These are phyloP conservation scores for Pteruthius melanotis DNA, from an alignment of 2,113 vertebrate species.

Conservation along the genomic window DNA sequence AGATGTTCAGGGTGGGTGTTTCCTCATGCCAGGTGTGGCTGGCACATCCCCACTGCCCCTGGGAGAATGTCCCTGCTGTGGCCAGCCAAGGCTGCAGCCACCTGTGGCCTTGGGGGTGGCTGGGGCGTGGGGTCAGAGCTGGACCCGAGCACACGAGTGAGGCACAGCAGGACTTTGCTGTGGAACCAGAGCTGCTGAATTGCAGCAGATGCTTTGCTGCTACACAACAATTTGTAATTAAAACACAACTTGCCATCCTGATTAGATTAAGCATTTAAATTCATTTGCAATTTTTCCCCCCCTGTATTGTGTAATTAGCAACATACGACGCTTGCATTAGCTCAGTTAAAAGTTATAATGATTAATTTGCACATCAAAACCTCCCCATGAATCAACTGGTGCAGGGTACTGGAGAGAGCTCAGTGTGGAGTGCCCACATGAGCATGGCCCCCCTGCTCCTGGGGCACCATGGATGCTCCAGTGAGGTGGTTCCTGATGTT, in stretches of 20 bases:
- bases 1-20: neutral
- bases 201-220: conserved; percentile 7
- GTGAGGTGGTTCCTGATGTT: rapidly evolving
- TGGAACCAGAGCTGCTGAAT: neutral
- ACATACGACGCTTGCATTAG: conserved; percentile 54
- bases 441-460: rapidly evolving
- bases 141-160: rapidly evolving
- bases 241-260: conserved; percentile 40
- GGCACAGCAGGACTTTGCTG: neutral
- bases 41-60: rapidly evolving
- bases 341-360: conserved; percentile 54
- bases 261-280: conserved; percentile 50
- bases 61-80: neutral
- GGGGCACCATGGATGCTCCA: rapidly evolving
- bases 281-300: neutral
- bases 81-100: neutral
- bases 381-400: conserved; percentile 13
- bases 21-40: neutral
- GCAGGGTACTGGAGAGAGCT: neutral
- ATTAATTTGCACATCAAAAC: conserved; percentile 54
- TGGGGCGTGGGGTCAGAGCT: neutral
- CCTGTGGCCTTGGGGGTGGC: rapidly evolving
- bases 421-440: neutral
- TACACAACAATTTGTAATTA: conserved; percentile 46
- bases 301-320: conserved; percentile 53